Evolutionary conservation across 2,113 vertebrate genomes (phyloP).

Genomic region (Brienomyrus longianalis): DNA sequence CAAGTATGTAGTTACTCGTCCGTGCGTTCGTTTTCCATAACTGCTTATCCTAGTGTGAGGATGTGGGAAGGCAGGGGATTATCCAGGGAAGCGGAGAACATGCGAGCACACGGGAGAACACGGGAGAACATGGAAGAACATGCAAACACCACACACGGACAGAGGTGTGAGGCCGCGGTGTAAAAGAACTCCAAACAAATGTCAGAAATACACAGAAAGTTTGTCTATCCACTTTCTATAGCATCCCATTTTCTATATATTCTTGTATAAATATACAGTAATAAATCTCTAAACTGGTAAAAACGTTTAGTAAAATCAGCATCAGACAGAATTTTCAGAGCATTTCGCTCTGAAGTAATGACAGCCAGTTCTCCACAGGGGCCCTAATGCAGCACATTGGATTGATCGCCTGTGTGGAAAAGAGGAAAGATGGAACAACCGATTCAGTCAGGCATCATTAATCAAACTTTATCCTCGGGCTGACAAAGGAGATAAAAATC

Average conservation of each 20-base stretch:
- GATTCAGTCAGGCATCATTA: slow-evolving; percentile 22
- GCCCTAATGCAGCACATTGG: not conserved
- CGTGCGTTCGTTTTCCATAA: not conserved
- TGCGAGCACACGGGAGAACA: not conserved
- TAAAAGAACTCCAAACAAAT: not conserved
- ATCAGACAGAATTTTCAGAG: not conserved
- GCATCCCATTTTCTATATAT: not conserved
- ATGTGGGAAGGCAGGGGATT: not conserved
- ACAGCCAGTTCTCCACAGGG: not conserved
- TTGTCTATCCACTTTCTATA: not conserved
- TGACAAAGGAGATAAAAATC: slow-evolving; percentile 14
- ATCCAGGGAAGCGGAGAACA: not conserved
- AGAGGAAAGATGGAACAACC: slow-evolving; percentile 11
- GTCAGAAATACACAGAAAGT: not conserved
- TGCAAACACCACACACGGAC: not conserved
- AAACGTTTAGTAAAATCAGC: slow-evolving; percentile 16
- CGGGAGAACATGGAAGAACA: not conserved
- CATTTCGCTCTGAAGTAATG: not conserved
- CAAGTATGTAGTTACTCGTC: not conserved
- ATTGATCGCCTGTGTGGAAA: slow-evolving; percentile 18
- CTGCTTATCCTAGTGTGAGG: not conserved
- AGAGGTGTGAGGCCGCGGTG: not conserved
- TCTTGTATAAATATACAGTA: not conserved
- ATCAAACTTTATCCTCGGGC: slow-evolving; percentile 20
- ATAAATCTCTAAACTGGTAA: slow-evolving; percentile 15